Evolutionary conservation across 2,888 invertebrate species (phyloP).

Genomic region (Tetragonisca angustula): DNA sequence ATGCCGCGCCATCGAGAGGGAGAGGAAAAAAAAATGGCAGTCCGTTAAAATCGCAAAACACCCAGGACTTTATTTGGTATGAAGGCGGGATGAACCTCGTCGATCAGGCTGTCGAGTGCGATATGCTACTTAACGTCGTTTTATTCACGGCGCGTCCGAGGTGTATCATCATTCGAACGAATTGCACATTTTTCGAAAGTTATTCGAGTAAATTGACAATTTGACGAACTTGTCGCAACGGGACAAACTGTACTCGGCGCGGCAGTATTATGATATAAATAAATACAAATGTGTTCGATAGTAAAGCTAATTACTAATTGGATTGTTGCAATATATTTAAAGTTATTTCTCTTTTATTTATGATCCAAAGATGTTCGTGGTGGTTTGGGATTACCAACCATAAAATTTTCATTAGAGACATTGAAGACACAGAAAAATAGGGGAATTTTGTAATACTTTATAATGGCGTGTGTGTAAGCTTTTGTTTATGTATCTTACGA

Average conservation of each 20-base stretch:
- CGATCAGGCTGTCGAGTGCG: not conserved
- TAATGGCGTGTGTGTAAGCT: too few relatives aligned
- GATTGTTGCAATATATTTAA: not conserved
- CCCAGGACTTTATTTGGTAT: conserved; percentile 10
- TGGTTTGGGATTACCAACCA: too few relatives aligned
- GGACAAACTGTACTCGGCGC: not conserved
- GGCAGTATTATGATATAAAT: not conserved
- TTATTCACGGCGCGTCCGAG: not conserved
- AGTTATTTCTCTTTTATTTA: not conserved
- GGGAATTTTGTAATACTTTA: too few relatives aligned
- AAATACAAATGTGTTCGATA: not conserved
- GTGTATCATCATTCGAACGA: not conserved
- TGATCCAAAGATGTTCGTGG: not conserved
- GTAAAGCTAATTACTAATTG: not conserved
- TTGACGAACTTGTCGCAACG: not conserved
- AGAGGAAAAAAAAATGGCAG: conserved; percentile 34
- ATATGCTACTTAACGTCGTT: not conserved
- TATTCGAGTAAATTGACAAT: not conserved
- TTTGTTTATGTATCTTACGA: too few relatives aligned
- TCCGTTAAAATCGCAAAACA: conserved; percentile 46
- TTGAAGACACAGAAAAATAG: too few relatives aligned
- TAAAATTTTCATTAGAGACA: too few relatives aligned
- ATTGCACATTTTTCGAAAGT: not conserved
- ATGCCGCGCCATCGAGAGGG: conserved; percentile 54
- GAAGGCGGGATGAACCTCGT: not conserved